Evolutionary conservation across 2,113 vertebrate genomes (phyloP).

Genomic region (Ancistrus triradiatus): DNA sequence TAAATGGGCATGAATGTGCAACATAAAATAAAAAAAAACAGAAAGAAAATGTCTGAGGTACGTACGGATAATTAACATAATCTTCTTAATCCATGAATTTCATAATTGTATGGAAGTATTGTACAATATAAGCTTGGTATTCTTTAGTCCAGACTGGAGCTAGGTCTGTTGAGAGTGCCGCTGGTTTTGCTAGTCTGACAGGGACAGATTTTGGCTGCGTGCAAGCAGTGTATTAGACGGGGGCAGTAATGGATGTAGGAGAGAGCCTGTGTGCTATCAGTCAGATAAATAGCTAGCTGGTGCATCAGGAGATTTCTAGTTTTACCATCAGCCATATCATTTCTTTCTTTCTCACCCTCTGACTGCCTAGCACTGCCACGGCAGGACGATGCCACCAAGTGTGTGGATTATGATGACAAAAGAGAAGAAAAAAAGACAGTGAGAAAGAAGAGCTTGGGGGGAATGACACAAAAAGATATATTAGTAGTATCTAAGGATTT

Average conservation of each 20-base stretch:
- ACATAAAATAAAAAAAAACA: no score
- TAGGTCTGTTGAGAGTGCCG: no score
- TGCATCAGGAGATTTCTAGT: slow-evolving; percentile 38
- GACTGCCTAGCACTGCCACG: slow-evolving; percentile 4
- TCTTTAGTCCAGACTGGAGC: no score
- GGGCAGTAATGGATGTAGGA: slow-evolving; percentile 41
- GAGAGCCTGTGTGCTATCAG: slow-evolving; percentile 29
- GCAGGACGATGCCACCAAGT: slow-evolving; percentile 17
- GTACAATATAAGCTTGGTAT: no score
- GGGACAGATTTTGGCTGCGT: slow-evolving; percentile 21
- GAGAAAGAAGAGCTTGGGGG: slow-evolving; percentile 1
- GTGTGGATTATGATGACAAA: slow-evolving; percentile 25
- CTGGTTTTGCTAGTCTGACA: slow-evolving; percentile 11
- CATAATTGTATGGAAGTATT: no score
- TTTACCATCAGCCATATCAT: slow-evolving; percentile 33
- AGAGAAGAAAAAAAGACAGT: background rate
- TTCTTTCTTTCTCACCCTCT: slow-evolving; percentile 26
- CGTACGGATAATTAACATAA: no score
- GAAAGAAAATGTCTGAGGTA: no score
- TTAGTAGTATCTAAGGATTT: slow-evolving; percentile 15
- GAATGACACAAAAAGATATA: background rate
- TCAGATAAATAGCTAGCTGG: slow-evolving; percentile 45
- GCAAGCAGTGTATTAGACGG: slow-evolving; percentile 31
- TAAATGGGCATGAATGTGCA: no score
- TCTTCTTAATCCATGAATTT: no score